Percentiles rank a stretch among this genome's conserved stretches.
Conservation (phyloP, 2,113 vertebrate genomes). For the Tiliqua scincoides region DNA sequence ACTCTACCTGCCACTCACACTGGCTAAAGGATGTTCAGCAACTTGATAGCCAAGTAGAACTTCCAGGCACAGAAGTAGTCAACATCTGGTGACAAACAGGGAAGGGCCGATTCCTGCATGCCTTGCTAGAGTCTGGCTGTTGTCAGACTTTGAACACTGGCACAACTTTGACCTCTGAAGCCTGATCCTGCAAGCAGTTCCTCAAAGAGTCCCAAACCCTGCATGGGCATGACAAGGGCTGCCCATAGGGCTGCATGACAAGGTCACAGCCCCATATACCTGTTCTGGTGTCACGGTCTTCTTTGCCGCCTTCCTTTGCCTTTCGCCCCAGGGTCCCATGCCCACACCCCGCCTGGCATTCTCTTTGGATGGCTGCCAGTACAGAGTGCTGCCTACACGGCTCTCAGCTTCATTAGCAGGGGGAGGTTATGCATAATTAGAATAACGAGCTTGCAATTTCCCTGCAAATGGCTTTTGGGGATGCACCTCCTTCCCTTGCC, state of each 20-base stretch:
- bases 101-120: not conserved
- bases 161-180: too few relatives aligned
- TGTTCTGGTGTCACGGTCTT: too few relatives aligned
- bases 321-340: too few relatives aligned
- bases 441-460: conserved; percentile 70
- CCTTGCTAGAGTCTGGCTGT: too few relatives aligned
- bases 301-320: too few relatives aligned
- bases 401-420: conserved; percentile 72
- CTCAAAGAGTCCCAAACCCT: too few relatives aligned
- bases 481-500: not conserved
- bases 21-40: not conserved
- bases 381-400: conserved; percentile 65
- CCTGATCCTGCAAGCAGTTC: too few relatives aligned
- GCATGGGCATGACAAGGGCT: too few relatives aligned
- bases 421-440: conserved; percentile 64
- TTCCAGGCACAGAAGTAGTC: not conserved
- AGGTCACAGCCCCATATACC: too few relatives aligned
- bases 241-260: too few relatives aligned
- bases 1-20: not conserved
- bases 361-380: conserved; percentile 2
- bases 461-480: conserved; percentile 53
- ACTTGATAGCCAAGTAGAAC: not conserved
- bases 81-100: not conserved
- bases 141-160: too few relatives aligned
- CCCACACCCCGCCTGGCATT: too few relatives aligned